Base-by-base conservation (phyloP, 2,888 invertebrate genomes). In the Hemistola chrysoprasaria region DNA sequence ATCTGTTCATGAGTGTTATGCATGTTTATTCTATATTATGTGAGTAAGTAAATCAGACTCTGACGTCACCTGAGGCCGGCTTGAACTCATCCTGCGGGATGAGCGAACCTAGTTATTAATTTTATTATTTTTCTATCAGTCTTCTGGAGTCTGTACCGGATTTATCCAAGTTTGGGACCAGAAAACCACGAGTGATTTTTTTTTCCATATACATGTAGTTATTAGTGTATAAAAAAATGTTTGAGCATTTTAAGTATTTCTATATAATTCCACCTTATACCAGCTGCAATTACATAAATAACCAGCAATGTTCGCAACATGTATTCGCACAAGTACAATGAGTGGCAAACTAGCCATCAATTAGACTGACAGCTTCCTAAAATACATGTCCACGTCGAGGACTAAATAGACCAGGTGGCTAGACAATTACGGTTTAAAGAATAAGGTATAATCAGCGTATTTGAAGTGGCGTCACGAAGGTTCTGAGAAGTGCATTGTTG, bases 391-490 rank as follows among this genome's bases (percentile, higher is more conserved):
- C 61, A 48, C 59, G 71, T 71, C 63, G 73, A 83, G 74, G 78
- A 78, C 80, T 83, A 77, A 78, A 85, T 86, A 63, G 67, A 57
- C 80, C 87, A 87, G 86, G 83, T 87, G 87, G 65, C 56, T 51
- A 61, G 62, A 85, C 83, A 86, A 87, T 88, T 86, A 85, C 78
- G 65, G 74, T 62, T 3, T 16, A 16, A 16, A 4, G 16, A 2
- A 16, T 16, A 16, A 16, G 2, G 16, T 16, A 78, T 88, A 87
- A 88, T 87, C 87, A 87, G 80, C 71, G 68, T 69, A 74, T 81
- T 80, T 85, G 75, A 67, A 86, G 86, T 82, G 86, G 73, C 82
- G 85, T 79, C 88, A 88, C 88, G 88, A 63, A 78, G 26, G 25
- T 86, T 83, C 86, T 59, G 22, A 59, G 86, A 86, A 88, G 62